Conservation (phyloP, 1,140 invertebrate genomes). For the Drosophila lowei region DNA sequence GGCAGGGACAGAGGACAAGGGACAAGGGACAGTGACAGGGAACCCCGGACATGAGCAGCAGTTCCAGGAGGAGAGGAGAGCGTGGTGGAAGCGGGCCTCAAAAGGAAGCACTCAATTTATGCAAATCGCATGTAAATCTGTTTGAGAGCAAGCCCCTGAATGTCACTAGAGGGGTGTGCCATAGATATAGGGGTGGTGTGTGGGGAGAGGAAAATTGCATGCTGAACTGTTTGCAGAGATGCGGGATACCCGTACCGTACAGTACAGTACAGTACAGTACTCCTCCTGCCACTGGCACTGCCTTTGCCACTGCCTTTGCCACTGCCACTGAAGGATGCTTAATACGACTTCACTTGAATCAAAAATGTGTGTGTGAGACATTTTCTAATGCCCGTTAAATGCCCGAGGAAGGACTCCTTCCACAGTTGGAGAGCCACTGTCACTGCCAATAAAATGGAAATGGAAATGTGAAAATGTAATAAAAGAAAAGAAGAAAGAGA, state of each 20-base stretch:
- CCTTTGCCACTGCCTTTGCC: constrained; percentile 6
- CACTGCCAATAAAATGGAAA: constrained; percentile 52
- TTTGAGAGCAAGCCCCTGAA: constrained; percentile 50
- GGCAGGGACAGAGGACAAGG: not conserved
- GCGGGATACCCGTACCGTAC: not conserved
- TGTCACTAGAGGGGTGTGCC: constrained; percentile 11
- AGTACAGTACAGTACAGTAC: no score
- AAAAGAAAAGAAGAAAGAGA: constrained; percentile 1
- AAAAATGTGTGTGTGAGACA: constrained; percentile 23
- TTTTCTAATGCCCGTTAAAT: constrained; percentile 69
- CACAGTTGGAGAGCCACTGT: constrained; percentile 58
- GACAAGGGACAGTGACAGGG: not conserved
- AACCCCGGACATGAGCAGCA: constrained; percentile 30
- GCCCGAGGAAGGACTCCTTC: constrained; percentile 19
- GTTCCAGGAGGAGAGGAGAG: constrained; percentile 12
- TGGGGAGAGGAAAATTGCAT: constrained; percentile 23
- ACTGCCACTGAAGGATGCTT: constrained; percentile 39
- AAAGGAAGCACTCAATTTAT: constrained; percentile 82
- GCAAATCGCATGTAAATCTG: constrained; percentile 82
- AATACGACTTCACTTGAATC: constrained; percentile 32
- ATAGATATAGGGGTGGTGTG: not conserved
- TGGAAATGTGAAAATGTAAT: constrained; percentile 37
- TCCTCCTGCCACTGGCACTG: constrained; percentile 3
- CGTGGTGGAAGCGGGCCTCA: constrained; percentile 44
- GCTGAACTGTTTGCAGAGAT: constrained; percentile 41